Percentiles rank a stretch among this genome's conserved stretches.
Evolutionary conservation across 2,888 invertebrate genomes (phyloP).

Genomic region (Proisotoma minuta): DNA sequence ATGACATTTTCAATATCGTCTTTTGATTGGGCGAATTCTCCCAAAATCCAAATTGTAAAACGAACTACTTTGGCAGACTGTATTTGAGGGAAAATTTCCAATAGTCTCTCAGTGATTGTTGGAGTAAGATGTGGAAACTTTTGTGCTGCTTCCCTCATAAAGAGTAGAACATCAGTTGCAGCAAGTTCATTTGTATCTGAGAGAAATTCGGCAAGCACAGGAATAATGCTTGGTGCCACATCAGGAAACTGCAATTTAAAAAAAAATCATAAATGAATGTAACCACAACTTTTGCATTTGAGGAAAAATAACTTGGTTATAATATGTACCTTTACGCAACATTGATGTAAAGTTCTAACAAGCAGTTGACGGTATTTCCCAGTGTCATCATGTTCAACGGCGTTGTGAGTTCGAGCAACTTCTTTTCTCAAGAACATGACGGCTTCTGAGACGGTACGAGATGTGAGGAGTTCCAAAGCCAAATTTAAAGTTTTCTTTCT

Average conservation of each 20-base stretch:
- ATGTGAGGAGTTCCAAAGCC: constrained; percentile 83
- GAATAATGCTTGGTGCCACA: constrained; percentile 87
- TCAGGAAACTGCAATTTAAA: constrained; percentile 66
- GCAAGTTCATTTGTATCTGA: constrained; percentile 84
- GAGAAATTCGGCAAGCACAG: constrained; percentile 88
- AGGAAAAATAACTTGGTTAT: constrained; percentile 31
- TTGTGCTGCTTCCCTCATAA: constrained; percentile 93
- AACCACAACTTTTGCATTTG: not conserved
- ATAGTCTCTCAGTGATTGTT: constrained; percentile 74
- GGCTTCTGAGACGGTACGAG: constrained; percentile 92
- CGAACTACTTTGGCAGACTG: constrained; percentile 88
- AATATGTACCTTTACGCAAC: constrained; percentile 69
- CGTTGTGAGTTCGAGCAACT: constrained; percentile 80
- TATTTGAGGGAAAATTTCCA: constrained; percentile 79
- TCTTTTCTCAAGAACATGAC: constrained; percentile 88
- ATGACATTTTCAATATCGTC: constrained; percentile 76
- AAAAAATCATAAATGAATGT: constrained; percentile 1
- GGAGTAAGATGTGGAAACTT: constrained; percentile 76
- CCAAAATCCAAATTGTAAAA: constrained; percentile 93
- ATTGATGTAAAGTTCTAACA: constrained; percentile 88
- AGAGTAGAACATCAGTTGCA: constrained; percentile 88
- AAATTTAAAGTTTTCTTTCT: constrained; percentile 76
- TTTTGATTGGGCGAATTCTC: constrained; percentile 82
- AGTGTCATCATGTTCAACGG: constrained; percentile 86
- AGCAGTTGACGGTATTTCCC: constrained; percentile 92